Conservation (phyloP, 53 echinoderm and acorn worm species). For the Antedon mediterranea region DNA sequence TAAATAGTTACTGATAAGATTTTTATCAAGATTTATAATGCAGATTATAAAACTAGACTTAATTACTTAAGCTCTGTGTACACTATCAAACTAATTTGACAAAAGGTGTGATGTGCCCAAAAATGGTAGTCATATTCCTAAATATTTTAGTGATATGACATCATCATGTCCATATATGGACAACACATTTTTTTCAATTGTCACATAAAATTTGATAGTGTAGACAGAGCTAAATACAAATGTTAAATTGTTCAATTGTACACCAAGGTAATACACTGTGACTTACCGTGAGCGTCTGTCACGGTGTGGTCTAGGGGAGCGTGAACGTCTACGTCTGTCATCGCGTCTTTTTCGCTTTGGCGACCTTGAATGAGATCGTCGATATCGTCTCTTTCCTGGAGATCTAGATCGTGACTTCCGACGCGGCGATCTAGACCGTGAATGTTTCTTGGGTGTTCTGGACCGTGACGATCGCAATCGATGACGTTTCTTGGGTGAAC, state of each 20-base stretch:
- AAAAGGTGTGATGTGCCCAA: too few species aligned
- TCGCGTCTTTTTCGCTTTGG: conserved; percentile 5
- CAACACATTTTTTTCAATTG: too few species aligned
- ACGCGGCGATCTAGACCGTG: background rate
- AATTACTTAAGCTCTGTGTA: too few species aligned
- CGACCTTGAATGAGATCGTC: conserved; percentile 28
- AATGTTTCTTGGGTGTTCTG: background rate
- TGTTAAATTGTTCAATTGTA: too few species aligned
- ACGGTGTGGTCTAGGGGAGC: conserved; percentile 19
- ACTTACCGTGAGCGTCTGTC: conserved; percentile 5
- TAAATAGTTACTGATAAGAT: too few species aligned
- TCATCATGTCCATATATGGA: too few species aligned
- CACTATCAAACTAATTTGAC: too few species aligned
- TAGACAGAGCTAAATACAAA: background rate
- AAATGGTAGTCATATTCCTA: too few species aligned
- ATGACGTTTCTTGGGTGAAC: background rate
- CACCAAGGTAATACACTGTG: background rate
- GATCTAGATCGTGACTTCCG: conserved; percentile 35
- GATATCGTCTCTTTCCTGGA: conserved; percentile 8
- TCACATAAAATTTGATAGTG: too few species aligned
- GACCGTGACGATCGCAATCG: background rate
- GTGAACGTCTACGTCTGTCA: background rate
- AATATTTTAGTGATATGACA: too few species aligned
- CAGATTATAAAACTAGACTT: too few species aligned
- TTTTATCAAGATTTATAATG: too few species aligned